These are phyloP conservation scores for Taenaris catops DNA, from an alignment of 2,888 invertebrate genomes.

Conservation along the genomic window DNA sequence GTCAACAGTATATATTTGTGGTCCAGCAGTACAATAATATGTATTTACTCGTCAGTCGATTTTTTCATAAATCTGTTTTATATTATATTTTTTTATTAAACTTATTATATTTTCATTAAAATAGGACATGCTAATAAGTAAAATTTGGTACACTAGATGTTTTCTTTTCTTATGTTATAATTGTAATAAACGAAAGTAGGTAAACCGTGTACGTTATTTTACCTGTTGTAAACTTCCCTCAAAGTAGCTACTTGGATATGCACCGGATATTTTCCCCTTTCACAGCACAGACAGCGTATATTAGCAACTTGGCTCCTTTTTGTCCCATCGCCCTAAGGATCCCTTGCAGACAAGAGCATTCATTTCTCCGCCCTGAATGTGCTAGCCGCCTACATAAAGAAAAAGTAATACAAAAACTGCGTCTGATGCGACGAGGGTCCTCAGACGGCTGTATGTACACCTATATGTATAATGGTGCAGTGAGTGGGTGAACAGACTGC, in stretches of 20 bases:
- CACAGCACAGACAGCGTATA: slow-evolving; percentile 24
- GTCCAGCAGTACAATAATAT: too few relatives aligned
- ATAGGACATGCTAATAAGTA: too few relatives aligned
- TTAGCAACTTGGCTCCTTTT: slow-evolving; percentile 25
- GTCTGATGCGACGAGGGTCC: slow-evolving; percentile 66
- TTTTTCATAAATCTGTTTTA: too few relatives aligned
- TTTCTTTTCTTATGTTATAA: too few relatives aligned
- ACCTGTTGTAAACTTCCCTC: too few relatives aligned
- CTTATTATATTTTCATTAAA: too few relatives aligned
- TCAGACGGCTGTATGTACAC: slow-evolving; percentile 52
- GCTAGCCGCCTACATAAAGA: slow-evolving; percentile 43
- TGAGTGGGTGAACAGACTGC: slow-evolving; percentile 76
- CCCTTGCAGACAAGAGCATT: slow-evolving; percentile 50
- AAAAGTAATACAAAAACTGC: slow-evolving; percentile 58
- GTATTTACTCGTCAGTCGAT: too few relatives aligned
- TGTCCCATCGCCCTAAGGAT: slow-evolving; percentile 37
- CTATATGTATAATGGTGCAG: slow-evolving; percentile 52
- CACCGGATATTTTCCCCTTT: slow-evolving; percentile 19
- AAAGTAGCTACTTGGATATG: slow-evolving; percentile 13
- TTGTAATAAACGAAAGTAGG: too few relatives aligned
- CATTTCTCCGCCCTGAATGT: slow-evolving; percentile 35
- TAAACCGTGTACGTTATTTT: too few relatives aligned
- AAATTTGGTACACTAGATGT: too few relatives aligned
- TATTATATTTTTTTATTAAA: too few relatives aligned
- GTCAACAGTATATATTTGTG: too few relatives aligned